A percentile compares a stretch with the other conserved stretches of the same genome.
Evolutionary conservation across 2,113 vertebrate species (phyloP).

Genomic region (Aphyosemion australe): DNA sequence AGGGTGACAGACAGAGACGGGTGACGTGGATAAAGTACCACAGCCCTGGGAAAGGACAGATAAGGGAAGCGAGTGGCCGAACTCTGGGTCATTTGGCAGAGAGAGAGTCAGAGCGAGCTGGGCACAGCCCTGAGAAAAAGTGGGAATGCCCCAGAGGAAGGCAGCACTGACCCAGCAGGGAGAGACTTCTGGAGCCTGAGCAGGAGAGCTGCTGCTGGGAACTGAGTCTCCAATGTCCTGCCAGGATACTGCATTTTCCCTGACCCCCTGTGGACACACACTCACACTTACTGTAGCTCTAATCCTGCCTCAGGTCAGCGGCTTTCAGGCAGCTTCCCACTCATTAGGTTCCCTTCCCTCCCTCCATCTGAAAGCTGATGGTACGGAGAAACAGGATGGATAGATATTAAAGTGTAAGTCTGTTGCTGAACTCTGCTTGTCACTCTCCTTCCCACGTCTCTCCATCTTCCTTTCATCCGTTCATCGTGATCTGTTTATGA

Average conservation of each 20-base stretch:
- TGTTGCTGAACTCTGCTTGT: constrained; percentile 83
- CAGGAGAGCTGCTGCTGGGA: constrained; percentile 85
- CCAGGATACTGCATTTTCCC: constrained; percentile 82
- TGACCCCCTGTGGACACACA: constrained; percentile 83
- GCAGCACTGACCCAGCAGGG: constrained; percentile 58
- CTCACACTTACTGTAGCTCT: constrained; percentile 77
- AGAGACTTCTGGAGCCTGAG: constrained; percentile 53
- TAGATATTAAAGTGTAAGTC: constrained; percentile 78
- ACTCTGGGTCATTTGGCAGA: constrained; percentile 73
- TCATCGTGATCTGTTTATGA: constrained; percentile 8
- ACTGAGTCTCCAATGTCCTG: constrained; percentile 86
- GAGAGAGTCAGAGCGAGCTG: constrained; percentile 57
- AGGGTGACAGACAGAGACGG: constrained; percentile 60
- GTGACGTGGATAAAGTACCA: constrained; percentile 62
- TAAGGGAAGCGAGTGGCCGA: constrained; percentile 69
- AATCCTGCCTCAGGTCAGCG: constrained; percentile 93
- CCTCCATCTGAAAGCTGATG: constrained; percentile 66
- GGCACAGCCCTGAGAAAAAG: constrained; percentile 79
- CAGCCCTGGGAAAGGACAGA: constrained; percentile 75
- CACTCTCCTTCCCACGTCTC: constrained; percentile 46
- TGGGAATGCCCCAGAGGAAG: constrained; percentile 63
- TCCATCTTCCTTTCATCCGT: constrained; percentile 15
- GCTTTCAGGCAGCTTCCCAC: constrained; percentile 96
- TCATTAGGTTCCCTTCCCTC: constrained; percentile 67
- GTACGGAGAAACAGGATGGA: constrained; percentile 34